Evolutionary conservation across 2,113 vertebrate species (phyloP), one percentile per base, ranked within the genome.

Genomic region (Thalassarche chlororhynchos): DNA sequence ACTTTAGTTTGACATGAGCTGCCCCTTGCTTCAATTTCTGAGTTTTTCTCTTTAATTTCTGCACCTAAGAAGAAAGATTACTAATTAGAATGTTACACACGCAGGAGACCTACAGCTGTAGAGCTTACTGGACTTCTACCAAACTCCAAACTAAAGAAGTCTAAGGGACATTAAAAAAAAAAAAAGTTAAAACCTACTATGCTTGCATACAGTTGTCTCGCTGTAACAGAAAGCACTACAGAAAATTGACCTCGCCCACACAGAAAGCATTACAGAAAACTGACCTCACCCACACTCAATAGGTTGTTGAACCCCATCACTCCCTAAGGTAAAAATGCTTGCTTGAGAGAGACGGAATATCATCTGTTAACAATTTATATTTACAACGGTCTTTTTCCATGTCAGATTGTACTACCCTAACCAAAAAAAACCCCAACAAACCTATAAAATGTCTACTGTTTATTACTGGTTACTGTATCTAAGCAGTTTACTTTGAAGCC

Each of bases 1-100:
- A 71, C 76, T 92, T 97, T 28, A 12, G 84, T 44, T 96, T 87
- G 62, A 96, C 68, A 20, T 44, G 58, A 40, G 81, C 78, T 55
- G 93, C 34, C 36, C 93, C 87, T 89, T 89, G 97, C 80, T 97
- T 98, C 89, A 97, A 11, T 54, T 96, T 98, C 66, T 97, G 90
- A 96, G 97, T 90, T 94, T 98, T 98, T 93, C 95, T 98, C 61
- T 98, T 98, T 70, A 99, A 90, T 93, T 98, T 99, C 71, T 90
- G 91, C 68, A 99, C 98, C 99, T 99, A 92, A 65, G 79, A 62
- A 84, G 54, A 91, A 89, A 96, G 72, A 93, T 83, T 31, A 81
- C 44, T 68, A 55, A 93, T 93, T 84, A 92, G 20, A 74, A 93
- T 17, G 15, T 40, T 82, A 78, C 13, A 46, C 46, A 32, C 20